These are phyloP conservation scores for Azemiops feae DNA, from an alignment of 2,113 vertebrate genomes.

Conservation along the genomic window DNA sequence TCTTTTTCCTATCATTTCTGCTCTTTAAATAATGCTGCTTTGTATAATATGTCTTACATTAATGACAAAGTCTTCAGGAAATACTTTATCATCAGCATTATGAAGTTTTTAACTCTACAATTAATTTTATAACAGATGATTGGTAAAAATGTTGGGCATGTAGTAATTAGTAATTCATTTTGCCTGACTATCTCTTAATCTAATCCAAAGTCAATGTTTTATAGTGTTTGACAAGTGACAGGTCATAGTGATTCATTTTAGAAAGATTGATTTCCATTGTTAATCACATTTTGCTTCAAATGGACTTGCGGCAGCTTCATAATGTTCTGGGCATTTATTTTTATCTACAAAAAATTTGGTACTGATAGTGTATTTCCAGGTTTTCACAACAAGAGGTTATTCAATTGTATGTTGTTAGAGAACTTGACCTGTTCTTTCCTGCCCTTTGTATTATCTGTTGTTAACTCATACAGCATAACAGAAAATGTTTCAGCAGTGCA, in stretches of 20 bases:
- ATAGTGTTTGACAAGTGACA: not conserved
- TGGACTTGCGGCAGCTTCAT: not conserved
- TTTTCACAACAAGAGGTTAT: not conserved
- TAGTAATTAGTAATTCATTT: not conserved
- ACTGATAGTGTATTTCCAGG: not conserved
- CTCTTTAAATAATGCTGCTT: not conserved
- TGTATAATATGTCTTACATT: not conserved
- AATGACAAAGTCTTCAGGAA: not conserved
- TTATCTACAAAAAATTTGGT: not conserved
- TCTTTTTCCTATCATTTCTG: not conserved
- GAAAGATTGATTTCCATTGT: not conserved
- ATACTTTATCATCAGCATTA: not conserved
- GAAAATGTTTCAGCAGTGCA: constrained; percentile 11
- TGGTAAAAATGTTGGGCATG: not conserved
- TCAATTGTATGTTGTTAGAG: not conserved
- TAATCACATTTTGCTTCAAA: not conserved
- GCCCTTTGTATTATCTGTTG: constrained; percentile 36
- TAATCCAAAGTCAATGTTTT: not conserved
- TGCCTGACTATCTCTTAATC: not conserved
- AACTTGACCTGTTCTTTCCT: not conserved
- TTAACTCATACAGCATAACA: constrained; percentile 20
- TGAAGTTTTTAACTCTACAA: not conserved
- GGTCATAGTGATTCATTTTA: not conserved
- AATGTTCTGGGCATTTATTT: not conserved
- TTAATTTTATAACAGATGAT: not conserved